Base-by-base conservation (phyloP, 1,140 invertebrate genomes). In the Fopius arisanus region DNA sequence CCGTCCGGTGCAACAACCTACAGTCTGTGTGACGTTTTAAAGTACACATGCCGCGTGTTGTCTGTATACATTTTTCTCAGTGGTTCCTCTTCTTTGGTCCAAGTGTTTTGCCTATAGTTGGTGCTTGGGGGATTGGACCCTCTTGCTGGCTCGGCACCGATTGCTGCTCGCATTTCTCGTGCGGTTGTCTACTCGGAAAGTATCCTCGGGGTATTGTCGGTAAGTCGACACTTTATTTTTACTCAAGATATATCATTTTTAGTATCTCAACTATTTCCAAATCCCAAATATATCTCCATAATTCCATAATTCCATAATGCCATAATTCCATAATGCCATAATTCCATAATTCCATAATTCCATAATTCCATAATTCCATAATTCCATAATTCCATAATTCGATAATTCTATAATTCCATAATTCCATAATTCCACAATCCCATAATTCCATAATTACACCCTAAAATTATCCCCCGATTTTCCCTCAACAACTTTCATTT, bases 181-280 rank as follows among this genome's bases (percentile, higher is more conserved):
- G 86, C 87, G 87, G 87, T 88, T 88, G 87, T 88, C 87, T 85
- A 83, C 86, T 87, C 86, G 86, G 81, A 88, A 88, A 87, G 85
- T 87, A 82, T 84, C 84, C 82, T 84, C 86, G 81, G 83, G 80
- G 80, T 83, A 82, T 81, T 77, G 79, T 85, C 85, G 85, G 85
- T 87, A 84, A 87, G 86, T 84, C 78, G 21, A 67, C 28, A 66
- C 41, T 65, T 72, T 3, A 37, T 12, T 51, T 29, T 16, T 16
- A 28, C 16, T 21, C 16, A 31, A 29, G 29, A 1, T 33, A 65
- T 62, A 7, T 62, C 7, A 63, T 12, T 29, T 16, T 26, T 14
- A 28, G 10, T 29, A 12, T 12, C 14, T 29, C 59, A 29, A 63
- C 43, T n/a, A 19, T 59, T 59, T 59, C 21, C 21, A 3, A 3